These are phyloP conservation scores for Zoanthus sansibaricus DNA, from an alignment of 92 coral and sea anemone genomes.

Conservation along the genomic window DNA sequence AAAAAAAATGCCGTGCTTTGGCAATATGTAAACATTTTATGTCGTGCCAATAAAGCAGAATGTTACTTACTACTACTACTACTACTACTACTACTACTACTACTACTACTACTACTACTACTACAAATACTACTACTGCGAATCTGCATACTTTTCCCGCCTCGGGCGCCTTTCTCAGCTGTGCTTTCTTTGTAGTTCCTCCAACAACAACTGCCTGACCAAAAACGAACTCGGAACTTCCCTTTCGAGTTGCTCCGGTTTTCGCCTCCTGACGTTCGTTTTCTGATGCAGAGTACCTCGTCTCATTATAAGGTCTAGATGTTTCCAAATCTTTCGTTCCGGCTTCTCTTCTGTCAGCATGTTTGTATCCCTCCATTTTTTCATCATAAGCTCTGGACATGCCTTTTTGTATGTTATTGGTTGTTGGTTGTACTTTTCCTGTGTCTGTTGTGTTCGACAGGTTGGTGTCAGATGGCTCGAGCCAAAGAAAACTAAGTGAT, in stretches of 20 bases:
- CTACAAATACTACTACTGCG: too few species aligned
- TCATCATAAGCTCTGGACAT: neutral
- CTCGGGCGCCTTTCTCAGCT: conserved; percentile 13
- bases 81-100: too few species aligned
- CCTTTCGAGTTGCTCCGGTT: neutral
- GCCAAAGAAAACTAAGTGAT: conserved; percentile 5
- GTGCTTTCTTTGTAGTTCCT: conserved; percentile 14
- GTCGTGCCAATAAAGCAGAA: too few species aligned
- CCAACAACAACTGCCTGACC: conserved; percentile 10
- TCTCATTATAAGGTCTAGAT: neutral
- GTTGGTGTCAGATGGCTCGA: neutral
- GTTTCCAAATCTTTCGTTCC: neutral
- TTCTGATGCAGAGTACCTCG: neutral
- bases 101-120: too few species aligned
- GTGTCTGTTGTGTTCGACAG: neutral
- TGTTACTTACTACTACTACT: too few species aligned
- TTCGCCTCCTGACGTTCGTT: neutral
- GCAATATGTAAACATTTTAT: too few species aligned
- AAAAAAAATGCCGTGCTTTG: too few species aligned
- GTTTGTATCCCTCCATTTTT: neutral
- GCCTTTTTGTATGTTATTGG: neutral
- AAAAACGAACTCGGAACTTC: conserved; percentile 4
- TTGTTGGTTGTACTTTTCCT: neutral
- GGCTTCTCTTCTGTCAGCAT: neutral
- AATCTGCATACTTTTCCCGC: neutral